Evolutionary conservation across 2,113 vertebrate genomes (phyloP).

Genomic region (Pangasianodon gigas): DNA sequence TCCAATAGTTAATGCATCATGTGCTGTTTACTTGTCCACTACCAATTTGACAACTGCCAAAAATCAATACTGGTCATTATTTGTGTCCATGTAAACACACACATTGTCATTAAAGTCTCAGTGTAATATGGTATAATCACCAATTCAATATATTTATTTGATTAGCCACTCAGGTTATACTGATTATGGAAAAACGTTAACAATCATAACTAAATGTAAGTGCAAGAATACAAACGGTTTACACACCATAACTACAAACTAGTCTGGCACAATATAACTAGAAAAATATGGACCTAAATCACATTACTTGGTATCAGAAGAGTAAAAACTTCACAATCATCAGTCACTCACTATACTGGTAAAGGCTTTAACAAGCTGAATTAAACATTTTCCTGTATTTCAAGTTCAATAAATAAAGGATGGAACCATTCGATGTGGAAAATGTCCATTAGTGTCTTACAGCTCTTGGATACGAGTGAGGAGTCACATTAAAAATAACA

Average conservation of each 20-base stretch:
- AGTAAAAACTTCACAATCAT: background rate
- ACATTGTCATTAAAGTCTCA: background rate
- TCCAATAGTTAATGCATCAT: too few species aligned
- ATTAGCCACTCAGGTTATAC: background rate
- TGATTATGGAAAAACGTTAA: background rate
- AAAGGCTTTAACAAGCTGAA: slow-evolving; percentile 3
- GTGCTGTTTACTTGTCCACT: background rate
- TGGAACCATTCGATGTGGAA: background rate
- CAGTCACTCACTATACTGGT: background rate
- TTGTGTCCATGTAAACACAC: background rate
- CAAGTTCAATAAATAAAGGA: background rate
- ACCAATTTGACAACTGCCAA: background rate
- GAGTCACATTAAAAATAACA: background rate
- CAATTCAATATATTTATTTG: slow-evolving; percentile 20
- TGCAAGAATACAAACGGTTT: slow-evolving; percentile 6
- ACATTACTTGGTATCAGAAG: slow-evolving; percentile 4
- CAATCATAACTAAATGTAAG: background rate
- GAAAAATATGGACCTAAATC: background rate
- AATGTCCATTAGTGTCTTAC: background rate
- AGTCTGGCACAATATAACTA: background rate
- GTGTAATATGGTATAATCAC: background rate
- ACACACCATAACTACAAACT: slow-evolving; percentile 8
- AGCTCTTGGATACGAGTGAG: background rate
- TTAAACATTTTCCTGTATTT: slow-evolving; percentile 9
- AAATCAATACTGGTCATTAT: background rate